Conservation (phyloP, 2,797 vertebrate genomes). For the Catostomus latipinnis region DNA sequence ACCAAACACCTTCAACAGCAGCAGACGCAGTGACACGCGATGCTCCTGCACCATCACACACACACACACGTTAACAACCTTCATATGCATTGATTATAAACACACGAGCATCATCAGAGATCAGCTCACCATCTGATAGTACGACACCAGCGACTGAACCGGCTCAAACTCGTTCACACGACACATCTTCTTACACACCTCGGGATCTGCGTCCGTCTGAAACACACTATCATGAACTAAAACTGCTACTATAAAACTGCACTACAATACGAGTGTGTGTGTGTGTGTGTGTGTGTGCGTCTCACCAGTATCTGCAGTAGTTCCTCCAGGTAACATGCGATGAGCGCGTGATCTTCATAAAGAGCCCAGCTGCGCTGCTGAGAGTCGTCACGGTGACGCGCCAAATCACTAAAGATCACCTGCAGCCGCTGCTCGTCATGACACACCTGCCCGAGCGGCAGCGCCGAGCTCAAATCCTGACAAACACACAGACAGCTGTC, state of each 20-base stretch:
- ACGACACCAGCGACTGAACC: constrained; percentile 90
- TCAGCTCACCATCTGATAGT: constrained; percentile 96
- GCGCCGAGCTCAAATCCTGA: constrained; percentile 83
- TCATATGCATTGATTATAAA: background rate
- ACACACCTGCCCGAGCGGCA: constrained; percentile 94
- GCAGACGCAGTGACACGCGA: constrained; percentile 87
- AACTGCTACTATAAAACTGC: too few species aligned
- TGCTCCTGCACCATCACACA: constrained; percentile 81
- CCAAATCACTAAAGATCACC: constrained; percentile 93
- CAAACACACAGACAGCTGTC: constrained; percentile 1
- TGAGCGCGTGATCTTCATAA: constrained; percentile 92
- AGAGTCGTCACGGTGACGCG: constrained; percentile 90
- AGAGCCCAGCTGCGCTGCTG: constrained; percentile 99
- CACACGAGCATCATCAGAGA: background rate
- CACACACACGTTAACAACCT: background rate
- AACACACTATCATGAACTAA: background rate
- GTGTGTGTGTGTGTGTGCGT: background rate
- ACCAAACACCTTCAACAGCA: constrained; percentile 96
- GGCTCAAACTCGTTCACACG: constrained; percentile 89
- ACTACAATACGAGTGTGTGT: background rate
- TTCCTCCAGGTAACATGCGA: constrained; percentile 95
- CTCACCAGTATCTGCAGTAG: constrained; percentile 94
- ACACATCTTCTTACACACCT: constrained; percentile 98
- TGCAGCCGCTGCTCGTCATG: constrained; percentile 95
- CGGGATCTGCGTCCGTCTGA: constrained; percentile 97